Evolutionary conservation across 2,888 invertebrate genomes (phyloP).

Genomic region (Monoplex corrugatus): DNA sequence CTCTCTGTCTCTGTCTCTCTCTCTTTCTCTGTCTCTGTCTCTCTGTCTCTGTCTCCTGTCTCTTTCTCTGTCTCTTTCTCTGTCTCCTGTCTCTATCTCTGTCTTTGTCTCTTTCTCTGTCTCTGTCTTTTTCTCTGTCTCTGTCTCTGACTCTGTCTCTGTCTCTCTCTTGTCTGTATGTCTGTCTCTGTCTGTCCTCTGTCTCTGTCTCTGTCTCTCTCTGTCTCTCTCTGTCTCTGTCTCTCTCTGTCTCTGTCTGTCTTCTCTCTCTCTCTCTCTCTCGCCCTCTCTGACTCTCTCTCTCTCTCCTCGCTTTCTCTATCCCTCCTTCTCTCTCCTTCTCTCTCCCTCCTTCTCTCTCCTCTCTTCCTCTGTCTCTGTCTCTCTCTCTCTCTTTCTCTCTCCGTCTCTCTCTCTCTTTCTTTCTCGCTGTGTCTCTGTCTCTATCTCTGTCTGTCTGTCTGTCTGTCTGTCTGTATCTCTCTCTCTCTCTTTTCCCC

Average conservation of each 20-base stretch:
- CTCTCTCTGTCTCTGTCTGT: neutral
- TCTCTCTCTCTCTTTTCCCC: conserved; percentile 1
- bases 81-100: too few relatives aligned
- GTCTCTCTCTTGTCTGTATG: neutral
- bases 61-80: neutral
- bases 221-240: neutral
- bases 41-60: neutral
- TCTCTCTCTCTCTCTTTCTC: too few relatives aligned
- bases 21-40: neutral
- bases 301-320: neutral
- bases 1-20: neutral
- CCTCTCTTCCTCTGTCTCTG: too few relatives aligned
- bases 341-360: neutral
- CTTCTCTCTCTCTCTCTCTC: neutral
- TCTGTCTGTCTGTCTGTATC: neutral
- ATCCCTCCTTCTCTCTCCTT: neutral
- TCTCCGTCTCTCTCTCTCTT: neutral
- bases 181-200: too few relatives aligned
- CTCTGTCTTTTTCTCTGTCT: neutral
- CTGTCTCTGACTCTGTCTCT: neutral
- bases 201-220: too few relatives aligned
- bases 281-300: conserved; percentile 1
- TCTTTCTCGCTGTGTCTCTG: neutral
- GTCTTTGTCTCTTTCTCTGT: neutral
- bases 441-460: neutral